Evolutionary conservation across 2,888 invertebrate genomes (phyloP).

Genomic region (Syrphus vitripennis): DNA sequence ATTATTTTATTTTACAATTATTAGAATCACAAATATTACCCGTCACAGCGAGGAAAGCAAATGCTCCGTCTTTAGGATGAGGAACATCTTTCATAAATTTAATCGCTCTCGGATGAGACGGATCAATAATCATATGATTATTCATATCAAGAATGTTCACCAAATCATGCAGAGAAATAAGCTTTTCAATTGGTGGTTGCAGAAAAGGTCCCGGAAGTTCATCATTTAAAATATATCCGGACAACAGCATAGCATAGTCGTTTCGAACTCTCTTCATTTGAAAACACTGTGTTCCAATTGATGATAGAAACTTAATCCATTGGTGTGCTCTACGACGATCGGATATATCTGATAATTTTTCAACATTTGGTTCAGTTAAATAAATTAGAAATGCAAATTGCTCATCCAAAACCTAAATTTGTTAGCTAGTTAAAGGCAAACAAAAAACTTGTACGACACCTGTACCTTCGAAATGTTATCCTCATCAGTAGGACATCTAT

Average conservation of each 20-base stretch:
- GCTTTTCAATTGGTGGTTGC: conserved; percentile 81
- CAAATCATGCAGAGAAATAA: conserved; percentile 79
- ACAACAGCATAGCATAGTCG: conserved; percentile 83
- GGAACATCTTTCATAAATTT: conserved; percentile 82
- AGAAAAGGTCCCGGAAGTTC: conserved; percentile 82
- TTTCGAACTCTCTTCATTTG: conserved; percentile 83
- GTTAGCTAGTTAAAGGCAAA: not conserved
- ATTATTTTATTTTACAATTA: not conserved
- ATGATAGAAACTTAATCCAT: conserved; percentile 82
- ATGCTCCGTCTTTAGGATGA: conserved; percentile 82
- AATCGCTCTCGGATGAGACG: conserved; percentile 80
- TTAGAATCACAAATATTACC: conserved; percentile 79
- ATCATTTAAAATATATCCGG: conserved; percentile 79
- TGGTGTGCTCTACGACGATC: conserved; percentile 81
- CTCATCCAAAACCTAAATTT: conserved; percentile 79
- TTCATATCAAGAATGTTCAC: conserved; percentile 78
- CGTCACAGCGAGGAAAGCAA: conserved; percentile 83
- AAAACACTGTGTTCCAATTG: conserved; percentile 79
- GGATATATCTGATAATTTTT: conserved; percentile 79
- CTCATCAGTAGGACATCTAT: conserved; percentile 22
- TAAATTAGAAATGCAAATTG: conserved; percentile 82
- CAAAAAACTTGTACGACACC: not conserved
- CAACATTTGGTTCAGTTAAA: conserved; percentile 81
- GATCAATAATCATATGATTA: conserved; percentile 81
- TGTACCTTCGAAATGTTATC: conserved; percentile 43